These are phyloP conservation scores for Alces alces DNA, from an alignment of 2,113 vertebrate genomes.

Conservation along the genomic window DNA sequence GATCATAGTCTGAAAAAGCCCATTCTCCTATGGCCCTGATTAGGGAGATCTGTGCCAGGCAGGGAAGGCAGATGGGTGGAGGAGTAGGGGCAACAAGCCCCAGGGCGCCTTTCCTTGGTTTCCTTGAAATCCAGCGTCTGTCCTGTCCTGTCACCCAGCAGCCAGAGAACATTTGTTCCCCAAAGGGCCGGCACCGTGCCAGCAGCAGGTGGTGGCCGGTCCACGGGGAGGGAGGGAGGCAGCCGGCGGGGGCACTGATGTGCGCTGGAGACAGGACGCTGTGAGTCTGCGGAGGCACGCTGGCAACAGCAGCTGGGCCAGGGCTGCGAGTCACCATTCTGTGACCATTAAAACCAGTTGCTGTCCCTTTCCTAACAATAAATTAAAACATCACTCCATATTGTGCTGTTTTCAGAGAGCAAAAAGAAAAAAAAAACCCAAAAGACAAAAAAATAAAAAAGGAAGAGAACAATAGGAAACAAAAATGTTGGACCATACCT, in stretches of 20 bases:
- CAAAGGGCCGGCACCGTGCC: slow-evolving; percentile 83
- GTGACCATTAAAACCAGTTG: slow-evolving; percentile 84
- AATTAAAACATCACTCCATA: slow-evolving; percentile 80
- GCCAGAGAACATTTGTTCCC: slow-evolving; percentile 86
- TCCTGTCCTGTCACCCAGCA: slow-evolving; percentile 86
- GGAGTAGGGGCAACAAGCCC: slow-evolving; percentile 72
- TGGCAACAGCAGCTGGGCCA: slow-evolving; percentile 85
- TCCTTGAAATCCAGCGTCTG: slow-evolving; percentile 84
- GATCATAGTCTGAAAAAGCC: not conserved
- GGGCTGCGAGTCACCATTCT: slow-evolving; percentile 80
- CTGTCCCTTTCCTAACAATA: slow-evolving; percentile 76
- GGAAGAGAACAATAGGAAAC: not conserved
- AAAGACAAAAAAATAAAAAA: not conserved
- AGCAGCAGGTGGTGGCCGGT: slow-evolving; percentile 92
- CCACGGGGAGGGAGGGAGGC: slow-evolving; percentile 84
- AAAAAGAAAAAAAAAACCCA: not conserved
- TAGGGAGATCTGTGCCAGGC: slow-evolving; percentile 46
- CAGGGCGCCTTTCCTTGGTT: slow-evolving; percentile 84
- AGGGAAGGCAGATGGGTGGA: slow-evolving; percentile 82
- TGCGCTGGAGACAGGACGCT: slow-evolving; percentile 89
- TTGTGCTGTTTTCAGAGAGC: slow-evolving; percentile 45
- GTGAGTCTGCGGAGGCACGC: slow-evolving; percentile 83
- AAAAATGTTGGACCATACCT: not conserved
- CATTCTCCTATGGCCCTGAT: not conserved
- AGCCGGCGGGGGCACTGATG: slow-evolving; percentile 88